A percentile compares a stretch with the other conserved stretches of the same genome.
These are phyloP conservation scores for Brenthis hecate DNA, from an alignment of 2,888 invertebrate species.

Conservation along the genomic window DNA sequence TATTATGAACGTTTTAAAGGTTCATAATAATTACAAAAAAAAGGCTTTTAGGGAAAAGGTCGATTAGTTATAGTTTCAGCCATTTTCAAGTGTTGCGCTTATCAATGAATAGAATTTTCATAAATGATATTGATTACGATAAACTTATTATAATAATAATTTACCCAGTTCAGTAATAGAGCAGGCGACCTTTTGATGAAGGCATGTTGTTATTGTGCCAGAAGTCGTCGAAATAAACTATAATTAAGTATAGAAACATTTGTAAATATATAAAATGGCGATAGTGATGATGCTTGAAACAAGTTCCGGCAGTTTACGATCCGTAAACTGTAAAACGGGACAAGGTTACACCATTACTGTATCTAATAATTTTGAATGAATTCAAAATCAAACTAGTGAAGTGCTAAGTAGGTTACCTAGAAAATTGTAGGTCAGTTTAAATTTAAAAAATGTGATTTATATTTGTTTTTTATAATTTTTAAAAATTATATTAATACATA, in stretches of 20 bases:
- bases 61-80: no score
- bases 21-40: no score
- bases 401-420: neutral
- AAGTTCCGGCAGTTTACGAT: slow-evolving; percentile 40
- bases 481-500: no score
- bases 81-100: no score
- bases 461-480: no score
- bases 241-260: neutral
- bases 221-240: neutral
- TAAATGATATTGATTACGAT: no score
- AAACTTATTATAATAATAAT: no score
- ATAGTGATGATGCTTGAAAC: slow-evolving; percentile 17
- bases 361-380: slow-evolving; percentile 19
- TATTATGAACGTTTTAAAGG: no score
- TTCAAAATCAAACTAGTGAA: neutral
- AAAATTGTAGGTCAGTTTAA: neutral
- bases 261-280: slow-evolving; percentile 1
- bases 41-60: no score
- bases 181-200: neutral
- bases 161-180: neutral
- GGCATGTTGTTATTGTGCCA: neutral
- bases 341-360: slow-evolving; percentile 35
- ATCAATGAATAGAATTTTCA: no score
- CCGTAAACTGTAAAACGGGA: slow-evolving; percentile 35
- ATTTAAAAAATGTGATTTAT: no score